phyloP scores from a whole-genome alignment of 2,113 vertebrate genomes.

The Myotis lucifugus region DNA sequence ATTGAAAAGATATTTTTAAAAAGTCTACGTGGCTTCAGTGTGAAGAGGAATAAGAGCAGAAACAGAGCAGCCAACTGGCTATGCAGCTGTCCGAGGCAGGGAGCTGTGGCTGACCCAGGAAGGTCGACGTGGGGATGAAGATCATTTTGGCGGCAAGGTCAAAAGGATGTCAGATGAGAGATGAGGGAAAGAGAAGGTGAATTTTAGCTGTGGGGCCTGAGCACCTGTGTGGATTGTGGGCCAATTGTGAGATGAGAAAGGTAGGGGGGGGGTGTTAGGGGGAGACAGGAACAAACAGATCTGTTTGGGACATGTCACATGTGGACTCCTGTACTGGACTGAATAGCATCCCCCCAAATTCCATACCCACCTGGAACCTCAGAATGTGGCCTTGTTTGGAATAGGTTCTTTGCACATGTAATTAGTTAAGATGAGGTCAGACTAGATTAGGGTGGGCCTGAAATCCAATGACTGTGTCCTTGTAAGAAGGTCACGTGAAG shows the following conservation, averaged over 20 bases:
- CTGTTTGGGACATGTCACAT: not conserved
- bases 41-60: not conserved
- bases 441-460: not conserved
- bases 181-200: not conserved
- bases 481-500: not conserved
- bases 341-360: not conserved
- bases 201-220: not conserved
- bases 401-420: not conserved
- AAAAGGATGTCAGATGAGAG: not conserved
- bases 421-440: not conserved
- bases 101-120: not conserved
- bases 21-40: not conserved
- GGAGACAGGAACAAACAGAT: not conserved
- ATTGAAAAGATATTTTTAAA: not conserved
- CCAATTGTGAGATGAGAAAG: not conserved
- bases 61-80: not conserved
- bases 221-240: not conserved
- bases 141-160: not conserved
- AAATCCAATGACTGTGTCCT: not conserved
- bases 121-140: not conserved
- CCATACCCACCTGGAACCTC: not conserved
- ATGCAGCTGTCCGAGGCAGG: rapidly evolving
- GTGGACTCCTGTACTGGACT: not conserved
- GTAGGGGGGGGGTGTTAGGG: not conserved
- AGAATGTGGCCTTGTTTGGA: not conserved